phyloP scores from a whole-genome alignment of 2,888 invertebrate genomes.

The Malthinus seriepunctatus region DNA sequence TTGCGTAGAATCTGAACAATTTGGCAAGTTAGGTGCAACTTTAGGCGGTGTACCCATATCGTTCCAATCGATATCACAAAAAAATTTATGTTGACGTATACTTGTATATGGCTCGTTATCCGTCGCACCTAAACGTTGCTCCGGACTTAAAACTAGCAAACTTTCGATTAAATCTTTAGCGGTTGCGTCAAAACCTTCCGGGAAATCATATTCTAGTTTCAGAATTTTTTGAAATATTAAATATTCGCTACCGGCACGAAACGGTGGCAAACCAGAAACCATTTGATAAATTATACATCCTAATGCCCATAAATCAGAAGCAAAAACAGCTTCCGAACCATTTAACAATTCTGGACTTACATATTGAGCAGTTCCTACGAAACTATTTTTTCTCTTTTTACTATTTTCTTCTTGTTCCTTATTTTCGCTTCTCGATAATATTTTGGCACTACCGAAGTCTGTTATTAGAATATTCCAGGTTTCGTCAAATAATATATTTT shows the following conservation, averaged over 20 bases:
- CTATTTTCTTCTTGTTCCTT: slow-evolving; percentile 47
- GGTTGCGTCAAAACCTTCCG: slow-evolving; percentile 83
- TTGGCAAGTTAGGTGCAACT: slow-evolving; percentile 65
- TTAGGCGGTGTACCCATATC: slow-evolving; percentile 81
- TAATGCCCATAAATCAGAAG: slow-evolving; percentile 95
- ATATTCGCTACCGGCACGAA: slow-evolving; percentile 91
- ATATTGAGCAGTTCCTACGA: slow-evolving; percentile 98
- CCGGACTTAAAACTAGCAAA: slow-evolving; percentile 80
- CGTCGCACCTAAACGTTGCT: slow-evolving; percentile 78
- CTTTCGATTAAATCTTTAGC: slow-evolving; percentile 89
- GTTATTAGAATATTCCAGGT: slow-evolving; percentile 96
- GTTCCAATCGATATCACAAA: slow-evolving; percentile 81
- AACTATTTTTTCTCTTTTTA: slow-evolving; percentile 74
- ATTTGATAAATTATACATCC: slow-evolving; percentile 98
- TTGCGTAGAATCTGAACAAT: slow-evolving; percentile 52
- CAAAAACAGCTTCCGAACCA: slow-evolving; percentile 69
- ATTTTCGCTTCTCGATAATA: slow-evolving; percentile 33
- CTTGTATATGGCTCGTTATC: slow-evolving; percentile 78
- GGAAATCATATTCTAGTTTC: slow-evolving; percentile 88
- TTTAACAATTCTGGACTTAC: slow-evolving; percentile 96
- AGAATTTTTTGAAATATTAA: slow-evolving; percentile 95
- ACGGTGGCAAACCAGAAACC: slow-evolving; percentile 91
- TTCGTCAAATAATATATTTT: slow-evolving; percentile 94
- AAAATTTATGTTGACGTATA: slow-evolving; percentile 87
- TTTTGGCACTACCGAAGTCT: slow-evolving; percentile 77